Evolutionary conservation across 2,797 vertebrate genomes (phyloP).

Genomic region (Trichosurus vulpecula): DNA sequence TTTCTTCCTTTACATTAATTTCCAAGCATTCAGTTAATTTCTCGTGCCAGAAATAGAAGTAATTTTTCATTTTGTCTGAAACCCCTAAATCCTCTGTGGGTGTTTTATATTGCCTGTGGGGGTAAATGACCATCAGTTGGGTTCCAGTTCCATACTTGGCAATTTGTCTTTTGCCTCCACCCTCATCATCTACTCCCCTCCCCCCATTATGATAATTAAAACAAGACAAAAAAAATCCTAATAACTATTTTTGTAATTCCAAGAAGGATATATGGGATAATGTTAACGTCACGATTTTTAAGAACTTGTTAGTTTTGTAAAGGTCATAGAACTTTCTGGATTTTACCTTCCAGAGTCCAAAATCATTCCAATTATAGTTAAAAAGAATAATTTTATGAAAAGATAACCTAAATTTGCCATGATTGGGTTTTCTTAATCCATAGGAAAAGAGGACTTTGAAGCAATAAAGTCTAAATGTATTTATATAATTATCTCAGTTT

Average conservation of each 20-base stretch:
- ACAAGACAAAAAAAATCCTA: constrained; percentile 35
- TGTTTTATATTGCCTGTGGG: constrained; percentile 43
- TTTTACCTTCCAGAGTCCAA: constrained; percentile 50
- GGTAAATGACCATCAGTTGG: not conserved
- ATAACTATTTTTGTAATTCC: not conserved
- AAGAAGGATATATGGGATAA: not conserved
- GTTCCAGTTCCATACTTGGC: not conserved
- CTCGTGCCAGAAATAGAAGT: constrained; percentile 19
- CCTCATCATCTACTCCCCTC: fast-evolving
- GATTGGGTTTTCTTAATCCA: not conserved
- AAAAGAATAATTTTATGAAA: constrained; percentile 35
- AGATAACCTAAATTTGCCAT: constrained; percentile 19
- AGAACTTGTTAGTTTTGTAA: constrained; percentile 40
- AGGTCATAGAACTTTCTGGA: constrained; percentile 70
- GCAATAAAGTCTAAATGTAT: constrained; percentile 19
- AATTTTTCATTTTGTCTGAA: constrained; percentile 47
- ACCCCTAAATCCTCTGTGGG: constrained; percentile 30
- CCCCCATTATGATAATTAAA: constrained; percentile 56
- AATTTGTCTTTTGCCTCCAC: not conserved
- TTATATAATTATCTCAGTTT: constrained; percentile 3
- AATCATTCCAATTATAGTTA: constrained; percentile 24
- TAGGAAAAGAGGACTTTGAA: constrained; percentile 49
- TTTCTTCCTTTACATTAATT: constrained; percentile 66
- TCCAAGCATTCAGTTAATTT: constrained; percentile 35
- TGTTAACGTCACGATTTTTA: constrained; percentile 4